Conservation (phyloP, 64 coral and sea anemone genomes). For the Pachyseris speciosa region DNA sequence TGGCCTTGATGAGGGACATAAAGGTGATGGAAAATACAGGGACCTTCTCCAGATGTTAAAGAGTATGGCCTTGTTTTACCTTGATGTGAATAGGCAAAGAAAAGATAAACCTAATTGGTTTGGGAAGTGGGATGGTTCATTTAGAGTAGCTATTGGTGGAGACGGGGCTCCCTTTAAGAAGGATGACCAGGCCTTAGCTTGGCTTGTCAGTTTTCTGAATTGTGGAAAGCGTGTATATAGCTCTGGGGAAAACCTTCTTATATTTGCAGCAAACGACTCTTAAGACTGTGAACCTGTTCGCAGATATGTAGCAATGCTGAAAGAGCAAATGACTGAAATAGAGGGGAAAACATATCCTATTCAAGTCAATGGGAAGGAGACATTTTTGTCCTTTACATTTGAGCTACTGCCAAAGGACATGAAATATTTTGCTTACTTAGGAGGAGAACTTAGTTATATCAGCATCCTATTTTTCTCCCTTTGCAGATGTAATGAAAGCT, state of each 20-base stretch:
- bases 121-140: background rate
- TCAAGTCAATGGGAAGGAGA: conserved; percentile 2
- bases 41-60: background rate
- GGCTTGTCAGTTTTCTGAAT: conserved; percentile 51
- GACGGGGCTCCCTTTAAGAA: conserved; percentile 48
- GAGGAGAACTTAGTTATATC: conserved; percentile 43
- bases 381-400: conserved; percentile 8
- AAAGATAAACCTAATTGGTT: conserved; percentile 12
- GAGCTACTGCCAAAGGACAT: conserved; percentile 20
- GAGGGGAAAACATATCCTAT: conserved; percentile 2
- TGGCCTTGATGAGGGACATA: background rate
- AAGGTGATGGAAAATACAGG: background rate
- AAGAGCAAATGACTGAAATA: conserved; percentile 8
- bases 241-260: conserved; percentile 25
- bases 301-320: conserved; percentile 33
- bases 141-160: conserved; percentile 24
- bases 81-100: background rate
- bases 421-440: conserved; percentile 36
- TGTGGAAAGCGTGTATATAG: conserved; percentile 12
- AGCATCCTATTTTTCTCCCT: conserved; percentile 54
- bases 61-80: background rate
- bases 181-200: conserved; percentile 42
- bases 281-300: conserved; percentile 38
- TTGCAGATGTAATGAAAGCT: conserved; percentile 45
- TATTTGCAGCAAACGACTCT: conserved; percentile 52